Evolutionary conservation across 2,888 invertebrate genomes (phyloP).

Genomic region (Dicyrtomina minuta): DNA sequence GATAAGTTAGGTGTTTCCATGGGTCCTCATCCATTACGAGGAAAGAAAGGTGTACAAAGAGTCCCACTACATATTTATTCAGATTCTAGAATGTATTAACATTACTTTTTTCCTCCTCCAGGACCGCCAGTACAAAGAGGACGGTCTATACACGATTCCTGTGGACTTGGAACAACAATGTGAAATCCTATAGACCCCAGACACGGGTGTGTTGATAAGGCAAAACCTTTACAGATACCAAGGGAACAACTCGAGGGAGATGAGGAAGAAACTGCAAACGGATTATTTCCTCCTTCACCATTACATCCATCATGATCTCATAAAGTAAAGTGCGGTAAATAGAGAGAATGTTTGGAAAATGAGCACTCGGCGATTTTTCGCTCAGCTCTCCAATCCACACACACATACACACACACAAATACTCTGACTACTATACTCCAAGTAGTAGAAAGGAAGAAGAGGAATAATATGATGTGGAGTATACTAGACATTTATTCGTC

Average conservation of each 20-base stretch:
- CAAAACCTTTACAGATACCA: not conserved
- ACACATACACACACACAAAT: not conserved
- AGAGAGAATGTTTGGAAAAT: conserved; percentile 27
- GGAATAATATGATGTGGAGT: not conserved
- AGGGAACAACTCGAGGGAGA: not conserved
- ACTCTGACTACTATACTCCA: no score
- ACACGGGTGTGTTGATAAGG: not conserved
- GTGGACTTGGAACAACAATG: no score
- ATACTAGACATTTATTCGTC: not conserved
- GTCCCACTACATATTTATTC: no score
- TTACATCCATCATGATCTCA: conserved; percentile 7
- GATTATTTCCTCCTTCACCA: not conserved
- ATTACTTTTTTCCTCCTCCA: no score
- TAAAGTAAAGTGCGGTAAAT: conserved; percentile 28
- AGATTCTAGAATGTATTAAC: no score
- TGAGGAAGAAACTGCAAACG: conserved; percentile 13
- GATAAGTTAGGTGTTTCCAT: no score
- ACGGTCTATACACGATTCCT: no score
- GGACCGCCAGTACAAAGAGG: no score
- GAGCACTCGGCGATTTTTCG: conserved; percentile 27
- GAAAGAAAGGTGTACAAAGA: no score
- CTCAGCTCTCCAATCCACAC: conserved; percentile 8
- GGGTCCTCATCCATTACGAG: no score
- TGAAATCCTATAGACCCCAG: no score
- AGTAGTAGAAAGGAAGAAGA: not conserved